Conservation (phyloP, 2,113 vertebrate genomes). For the Erinaceus europaeus region DNA sequence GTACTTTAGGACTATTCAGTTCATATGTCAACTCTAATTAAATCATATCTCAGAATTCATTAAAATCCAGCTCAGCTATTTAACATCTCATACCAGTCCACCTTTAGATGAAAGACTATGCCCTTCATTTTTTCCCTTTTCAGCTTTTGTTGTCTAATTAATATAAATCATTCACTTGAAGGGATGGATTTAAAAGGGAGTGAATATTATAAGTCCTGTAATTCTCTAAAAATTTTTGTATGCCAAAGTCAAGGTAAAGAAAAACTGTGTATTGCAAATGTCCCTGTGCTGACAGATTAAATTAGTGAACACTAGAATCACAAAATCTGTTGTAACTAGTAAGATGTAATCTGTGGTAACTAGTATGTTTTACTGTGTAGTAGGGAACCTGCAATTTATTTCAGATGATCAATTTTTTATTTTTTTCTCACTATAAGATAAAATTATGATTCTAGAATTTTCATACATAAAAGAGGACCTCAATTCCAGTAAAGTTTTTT, state of each 20-base stretch:
- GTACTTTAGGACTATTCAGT: slow-evolving; percentile 21
- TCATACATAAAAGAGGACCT: background rate
- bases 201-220: slow-evolving; percentile 25
- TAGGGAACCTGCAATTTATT: background rate
- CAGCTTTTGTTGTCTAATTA: slow-evolving; percentile 74
- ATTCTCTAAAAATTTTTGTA: slow-evolving; percentile 22
- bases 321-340: slow-evolving; percentile 14
- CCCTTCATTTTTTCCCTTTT: slow-evolving; percentile 10
- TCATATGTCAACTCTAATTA: slow-evolving; percentile 67
- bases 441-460: background rate
- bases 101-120: slow-evolving; percentile 28
- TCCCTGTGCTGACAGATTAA: slow-evolving; percentile 21
- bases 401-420: background rate
- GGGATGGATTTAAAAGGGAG: slow-evolving; percentile 43
- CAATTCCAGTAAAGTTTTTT: background rate
- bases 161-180: slow-evolving; percentile 62
- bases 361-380: background rate
- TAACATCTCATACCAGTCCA: slow-evolving; percentile 20
- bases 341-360: slow-evolving; percentile 28
- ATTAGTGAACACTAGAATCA: background rate
- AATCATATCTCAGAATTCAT: slow-evolving; percentile 68
- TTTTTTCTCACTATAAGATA: background rate
- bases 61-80: slow-evolving; percentile 62
- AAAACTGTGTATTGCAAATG: slow-evolving; percentile 45
- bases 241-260: slow-evolving; percentile 37